Evolutionary conservation across 2,888 invertebrate genomes (phyloP), one percentile per base, ranked within the genome.

Genomic region (Tetragonisca angustula): DNA sequence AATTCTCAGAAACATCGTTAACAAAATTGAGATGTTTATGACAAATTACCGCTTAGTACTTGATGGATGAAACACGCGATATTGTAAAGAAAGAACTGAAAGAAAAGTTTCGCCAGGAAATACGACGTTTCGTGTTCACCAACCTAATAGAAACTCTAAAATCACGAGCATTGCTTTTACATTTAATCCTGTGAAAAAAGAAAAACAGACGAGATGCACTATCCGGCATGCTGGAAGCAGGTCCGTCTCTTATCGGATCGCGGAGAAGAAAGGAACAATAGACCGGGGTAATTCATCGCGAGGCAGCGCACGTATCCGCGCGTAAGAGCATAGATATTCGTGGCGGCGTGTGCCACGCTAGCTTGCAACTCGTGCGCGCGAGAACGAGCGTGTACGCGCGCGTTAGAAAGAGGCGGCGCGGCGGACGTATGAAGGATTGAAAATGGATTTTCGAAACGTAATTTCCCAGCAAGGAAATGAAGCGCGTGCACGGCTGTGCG

Each of bases 391-490:
- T 65, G 69, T 73, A 68, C 69, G 76, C 50, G 79, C 81, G 79
- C 81, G 82, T 86, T 87, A 77, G 76, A 85, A 76, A 89, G 72
- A 79, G 43, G 43, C 36, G 36, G 36, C 36, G 36, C 36, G 36
- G 81, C 72, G 77, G 77, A 83, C 75, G 85, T 86, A 88, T 75
- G 83, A 81, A 87, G 73, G 87, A 89, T 89, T 86, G 91, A 91
- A 91, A 91, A 91, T 92, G 86, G 89, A 91, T 92, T 91, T 90
- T 90, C 89, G 87, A 86, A 87, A 88, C 82, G 86, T 87, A 92
- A 91, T 91, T 91, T 91, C 87, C 90, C 89, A 87, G 80, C 83
- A 88, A 90, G 90, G 89, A 92, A 91, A 91, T 90, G 90, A 91
- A 92, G 88, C 89, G 89, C 89, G 86, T 82, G 81, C 83, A 86